Evolutionary conservation across 2,888 invertebrate species (phyloP), one percentile per base, ranked within the genome.

Genomic region (Marronus borbonicus): DNA sequence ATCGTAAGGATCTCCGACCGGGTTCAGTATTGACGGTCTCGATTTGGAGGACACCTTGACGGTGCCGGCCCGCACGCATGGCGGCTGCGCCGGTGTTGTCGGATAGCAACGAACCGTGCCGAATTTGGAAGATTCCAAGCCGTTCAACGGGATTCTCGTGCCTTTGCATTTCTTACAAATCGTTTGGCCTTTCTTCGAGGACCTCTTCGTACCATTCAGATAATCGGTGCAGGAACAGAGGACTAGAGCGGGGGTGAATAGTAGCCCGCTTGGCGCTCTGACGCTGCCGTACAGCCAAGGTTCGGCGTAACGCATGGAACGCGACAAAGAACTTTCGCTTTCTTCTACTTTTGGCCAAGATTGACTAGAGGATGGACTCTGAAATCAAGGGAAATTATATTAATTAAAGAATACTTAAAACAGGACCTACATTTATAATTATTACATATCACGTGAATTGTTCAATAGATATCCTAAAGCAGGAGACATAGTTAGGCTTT

Each of bases 201-300:
- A 92, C 87, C 93, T 91, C 88, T 93, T 93, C 78, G 95, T 95
- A 84, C 95, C 95, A 82, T 92, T 93, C 78, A 95, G 90, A 87
- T 95, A 95, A 89, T 95, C 95, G 81, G 94, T 91, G 88, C 95
- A 95, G 88, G 95, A 93, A 90, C 95, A 95, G 86, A 95, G 91
- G 83, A 94, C 93, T 82, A 95, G 93, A 82, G 92, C 91, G 79
- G 93, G 93, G 69, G 92, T 91, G 39, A 88, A 82, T 7, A 87
- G 82, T 20, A 88, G 81, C 10, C 86, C 83, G 82, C 87, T 84
- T 50, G 86, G 84, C 24, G 90, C 89, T 84, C 94, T 90, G 1
- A 95, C 93, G 52, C 94, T 95, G 83, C 95, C 95, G 86, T 96
- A 96, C 17, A 96, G 91, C 96, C 96, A 96, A 76, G 95, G 94